Base-by-base conservation (phyloP, 2,797 vertebrate genomes). In the Jordanella pulchra region DNA sequence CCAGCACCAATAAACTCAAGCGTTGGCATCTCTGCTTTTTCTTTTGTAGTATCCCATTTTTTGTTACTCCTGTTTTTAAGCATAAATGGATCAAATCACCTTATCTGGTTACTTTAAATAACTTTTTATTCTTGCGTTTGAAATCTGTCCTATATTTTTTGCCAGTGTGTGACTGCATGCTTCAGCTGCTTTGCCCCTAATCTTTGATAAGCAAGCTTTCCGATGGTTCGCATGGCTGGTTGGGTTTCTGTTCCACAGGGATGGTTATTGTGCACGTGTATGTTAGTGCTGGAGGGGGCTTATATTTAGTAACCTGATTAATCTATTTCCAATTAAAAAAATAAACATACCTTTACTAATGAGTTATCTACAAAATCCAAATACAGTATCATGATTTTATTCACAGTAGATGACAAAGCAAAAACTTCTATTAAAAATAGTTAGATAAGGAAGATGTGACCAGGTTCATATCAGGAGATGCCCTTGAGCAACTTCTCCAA, bases 401-500 rank as follows among this genome's bases (percentile, higher is more conserved):
- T 56, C 55, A 7, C 60, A 55, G 58, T 35, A 42, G n/a, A 15
- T 21, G 23, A 35, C 28, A 65, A 70, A 42, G 60, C 53, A 39
- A 39, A 65, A 6, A 45, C 21, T 54, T 70, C 30, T 48, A 51
- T 58, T 28, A 69, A 66, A 68, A 75, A 11, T 25, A 17, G 9
- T 21, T 2, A 21, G 70, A 53, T 51, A 44, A 73, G 74, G 67
- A 65, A 3, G 39, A 28, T 65, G 54, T 55, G 53, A 58, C 56
- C 17, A 53, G 69, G 45, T 60, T 60, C 23, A 3, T 14, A 50
- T 61, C 45, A 61, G 27, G 12, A 32, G 64, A 81, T 69, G 30
- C 76, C 75, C 73, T 13, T 35, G 66, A 78, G 79, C 56, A 56
- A 73, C 72, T 84, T 78, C 65, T 65, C 55, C 79, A 81, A 77